phyloP scores from a whole-genome alignment of 2,113 vertebrate genomes.

The Perca fluviatilis region DNA sequence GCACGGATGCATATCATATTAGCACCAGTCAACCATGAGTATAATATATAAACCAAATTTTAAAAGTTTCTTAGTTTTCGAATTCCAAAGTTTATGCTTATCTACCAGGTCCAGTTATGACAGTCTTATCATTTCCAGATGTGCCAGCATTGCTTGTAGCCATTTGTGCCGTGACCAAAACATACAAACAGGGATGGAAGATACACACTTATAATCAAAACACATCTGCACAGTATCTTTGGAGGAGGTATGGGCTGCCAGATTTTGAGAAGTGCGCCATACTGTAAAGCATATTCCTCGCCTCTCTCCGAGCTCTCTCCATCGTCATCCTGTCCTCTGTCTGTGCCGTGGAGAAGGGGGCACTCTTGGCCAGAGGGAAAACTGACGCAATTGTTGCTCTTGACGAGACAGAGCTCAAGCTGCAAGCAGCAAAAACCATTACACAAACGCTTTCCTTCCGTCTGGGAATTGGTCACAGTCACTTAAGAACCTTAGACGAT shows the following conservation, averaged over 20 bases:
- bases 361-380: slow-evolving; percentile 60
- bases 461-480: slow-evolving; percentile 73
- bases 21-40: not conserved
- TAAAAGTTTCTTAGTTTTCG: not conserved
- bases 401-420: slow-evolving; percentile 50
- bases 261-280: slow-evolving; percentile 13
- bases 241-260: slow-evolving; percentile 4
- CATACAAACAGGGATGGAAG: not conserved
- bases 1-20: not conserved
- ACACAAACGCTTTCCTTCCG: slow-evolving; percentile 47
- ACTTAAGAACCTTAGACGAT: slow-evolving; percentile 65
- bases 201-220: slow-evolving; percentile 16
- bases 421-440: slow-evolving; percentile 39
- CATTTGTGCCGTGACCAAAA: not conserved
- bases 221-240: slow-evolving; percentile 31
- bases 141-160: not conserved
- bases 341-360: slow-evolving; percentile 36
- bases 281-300: not conserved
- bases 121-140: not conserved
- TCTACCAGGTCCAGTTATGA: slow-evolving; percentile 7
- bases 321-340: slow-evolving; percentile 13
- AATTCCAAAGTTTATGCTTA: slow-evolving; percentile 4
- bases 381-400: slow-evolving; percentile 59
- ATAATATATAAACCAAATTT: not conserved
- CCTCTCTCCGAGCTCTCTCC: not conserved